phyloP scores from a whole-genome alignment of 2,113 vertebrate genomes.

The Otolemur garnettii region DNA sequence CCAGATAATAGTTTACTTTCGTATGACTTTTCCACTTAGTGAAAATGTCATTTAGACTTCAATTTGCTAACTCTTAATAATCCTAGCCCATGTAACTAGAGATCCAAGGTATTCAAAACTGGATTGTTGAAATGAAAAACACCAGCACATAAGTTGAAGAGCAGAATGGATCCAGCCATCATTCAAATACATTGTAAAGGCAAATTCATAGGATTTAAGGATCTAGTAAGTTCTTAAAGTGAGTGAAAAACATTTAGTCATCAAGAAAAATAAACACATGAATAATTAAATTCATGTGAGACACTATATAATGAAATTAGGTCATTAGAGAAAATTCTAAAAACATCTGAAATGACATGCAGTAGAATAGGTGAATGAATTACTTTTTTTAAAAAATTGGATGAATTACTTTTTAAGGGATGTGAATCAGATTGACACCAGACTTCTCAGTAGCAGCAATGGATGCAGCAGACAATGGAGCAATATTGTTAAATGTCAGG shows the following conservation, averaged over 20 bases:
- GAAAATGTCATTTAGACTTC: constrained; percentile 32
- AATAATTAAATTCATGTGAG: background rate
- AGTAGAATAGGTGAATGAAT: background rate
- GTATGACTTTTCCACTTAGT: constrained; percentile 47
- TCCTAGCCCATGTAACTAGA: background rate
- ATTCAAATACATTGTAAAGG: background rate
- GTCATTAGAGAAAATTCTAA: constrained; percentile 17
- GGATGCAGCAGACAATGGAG: background rate
- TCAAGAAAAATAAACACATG: constrained; percentile 52
- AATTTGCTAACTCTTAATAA: constrained; percentile 28
- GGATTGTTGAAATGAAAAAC: background rate
- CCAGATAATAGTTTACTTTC: constrained; percentile 30
- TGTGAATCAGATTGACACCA: background rate
- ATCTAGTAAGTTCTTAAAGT: background rate
- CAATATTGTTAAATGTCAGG: constrained; percentile 28
- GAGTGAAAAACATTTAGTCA: background rate
- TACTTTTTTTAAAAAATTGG: background rate
- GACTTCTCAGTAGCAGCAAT: background rate
- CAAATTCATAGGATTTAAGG: constrained; percentile 3
- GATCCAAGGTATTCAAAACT: constrained; percentile 23
- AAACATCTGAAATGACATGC: background rate
- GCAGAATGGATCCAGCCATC: background rate
- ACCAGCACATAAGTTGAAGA: background rate
- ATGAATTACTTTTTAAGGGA: background rate
- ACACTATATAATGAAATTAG: background rate